phyloP scores from a whole-genome alignment of 2,113 vertebrate species.

The Oreamnos americanus region DNA sequence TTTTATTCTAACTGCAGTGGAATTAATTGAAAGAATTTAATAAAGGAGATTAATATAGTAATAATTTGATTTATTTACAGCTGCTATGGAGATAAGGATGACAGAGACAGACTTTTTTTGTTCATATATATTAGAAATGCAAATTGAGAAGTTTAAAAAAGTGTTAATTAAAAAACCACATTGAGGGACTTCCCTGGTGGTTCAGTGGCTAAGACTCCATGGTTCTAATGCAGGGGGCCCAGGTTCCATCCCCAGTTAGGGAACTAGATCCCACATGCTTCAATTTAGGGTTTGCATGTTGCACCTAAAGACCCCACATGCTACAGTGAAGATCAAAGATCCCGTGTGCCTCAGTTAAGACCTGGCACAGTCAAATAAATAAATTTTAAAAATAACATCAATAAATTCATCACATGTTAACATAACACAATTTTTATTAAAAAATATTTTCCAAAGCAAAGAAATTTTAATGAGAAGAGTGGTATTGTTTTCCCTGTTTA shows the following conservation, averaged over 20 bases:
- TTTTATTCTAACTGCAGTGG: not conserved
- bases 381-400: not conserved
- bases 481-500: not conserved
- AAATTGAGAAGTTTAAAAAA: not conserved
- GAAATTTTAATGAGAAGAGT: not conserved
- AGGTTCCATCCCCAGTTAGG: not conserved
- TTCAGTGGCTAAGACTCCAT: not conserved
- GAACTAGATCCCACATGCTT: not conserved
- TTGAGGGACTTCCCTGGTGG: not conserved
- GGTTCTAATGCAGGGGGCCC: not conserved
- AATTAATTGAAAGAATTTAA: not conserved
- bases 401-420: not conserved
- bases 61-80: not conserved
- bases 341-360: not conserved
- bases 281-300: not conserved
- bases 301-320: not conserved
- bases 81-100: not conserved
- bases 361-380: not conserved
- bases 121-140: not conserved
- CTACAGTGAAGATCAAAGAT: not conserved
- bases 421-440: not conserved
- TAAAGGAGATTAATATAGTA: not conserved
- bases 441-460: conserved; percentile 7
- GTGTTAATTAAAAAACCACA: not conserved
- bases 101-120: not conserved